These are phyloP conservation scores for Pyrrhia umbra DNA, from an alignment of 2,888 invertebrate genomes.

Conservation along the genomic window DNA sequence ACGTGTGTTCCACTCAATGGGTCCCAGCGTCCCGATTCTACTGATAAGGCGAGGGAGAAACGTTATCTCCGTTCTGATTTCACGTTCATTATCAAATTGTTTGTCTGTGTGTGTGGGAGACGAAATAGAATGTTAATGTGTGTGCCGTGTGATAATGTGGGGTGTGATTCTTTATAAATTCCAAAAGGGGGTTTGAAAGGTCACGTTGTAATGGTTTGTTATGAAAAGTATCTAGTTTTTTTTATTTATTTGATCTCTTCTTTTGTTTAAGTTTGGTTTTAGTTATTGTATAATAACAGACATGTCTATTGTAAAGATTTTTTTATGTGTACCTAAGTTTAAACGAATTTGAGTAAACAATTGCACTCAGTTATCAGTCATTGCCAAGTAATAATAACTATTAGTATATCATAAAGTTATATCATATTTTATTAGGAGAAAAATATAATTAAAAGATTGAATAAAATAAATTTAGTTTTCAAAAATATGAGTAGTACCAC, in stretches of 20 bases:
- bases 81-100: conserved; percentile 85
- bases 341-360: conserved; percentile 13
- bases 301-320: conserved; percentile 13
- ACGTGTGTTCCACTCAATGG: conserved; percentile 73
- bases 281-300: conserved; percentile 3
- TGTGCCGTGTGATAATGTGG: conserved; percentile 55
- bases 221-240: conserved; percentile 3
- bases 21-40: conserved; percentile 71
- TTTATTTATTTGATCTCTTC: neutral
- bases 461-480: too few relatives aligned
- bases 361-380: conserved; percentile 24
- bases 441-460: too few relatives aligned
- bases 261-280: conserved; percentile 15
- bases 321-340: conserved; percentile 25
- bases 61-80: conserved; percentile 82
- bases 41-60: conserved; percentile 74
- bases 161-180: conserved; percentile 46
- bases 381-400: too few relatives aligned
- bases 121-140: conserved; percentile 43
- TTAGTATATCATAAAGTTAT: too few relatives aligned
- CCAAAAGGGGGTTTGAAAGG: conserved; percentile 13
- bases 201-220: conserved; percentile 15
- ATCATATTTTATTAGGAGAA: too few relatives aligned
- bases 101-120: conserved; percentile 60
- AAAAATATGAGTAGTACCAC: too few relatives aligned